Base-by-base conservation (phyloP, 2,113 vertebrate genomes). In the Sorex fumeus region DNA sequence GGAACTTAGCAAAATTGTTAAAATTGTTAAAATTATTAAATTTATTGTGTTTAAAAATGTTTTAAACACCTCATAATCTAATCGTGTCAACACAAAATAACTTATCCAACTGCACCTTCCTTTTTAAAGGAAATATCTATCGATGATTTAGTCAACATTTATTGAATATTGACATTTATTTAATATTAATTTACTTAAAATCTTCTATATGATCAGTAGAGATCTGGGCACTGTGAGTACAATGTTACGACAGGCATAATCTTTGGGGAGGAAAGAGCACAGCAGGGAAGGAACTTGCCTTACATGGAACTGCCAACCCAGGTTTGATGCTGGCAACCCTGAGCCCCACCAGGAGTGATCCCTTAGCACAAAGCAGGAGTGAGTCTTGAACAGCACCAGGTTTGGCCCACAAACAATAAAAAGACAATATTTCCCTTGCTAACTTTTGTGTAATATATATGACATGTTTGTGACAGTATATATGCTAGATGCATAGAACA, bases 21-120 rank as follows among this genome's bases (percentile, higher is more conserved):
- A 83, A 60, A 76, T 91, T 85, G 28, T 81, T 80, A 81, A 36
- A 84, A 34, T 34, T 91, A 66, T 88, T 74, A 19, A 69, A 70
- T 60, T 84, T 90, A 32, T 40, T 85, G 60, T 81, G 19, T 4
- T 45, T 77, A 67, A 81, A 90, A 60, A n/a, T 76, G 71, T 67
- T 93, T 93, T 93, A 79, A 76, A 75, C n/a, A 84, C 83, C 28
- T 79, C 75, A 90, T 43, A 86, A 83, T 83, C 71, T 85, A 86
- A 92, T 76, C 87, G 40, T 93, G 30, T 88, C 62, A 28, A 25
- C 69, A n/a, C 27, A 72, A 67, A 87, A 88, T 92, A 67, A 12
- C 76, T 84, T 69, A 76, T 10, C 11, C 13, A 91, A 93, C 34
- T 40, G 27, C 71, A 77, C 88, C 53, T 7, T 87, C n/a, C n/a